Evolutionary conservation across 1,140 invertebrate genomes (phyloP).

Genomic region (Bombus breviceps): DNA sequence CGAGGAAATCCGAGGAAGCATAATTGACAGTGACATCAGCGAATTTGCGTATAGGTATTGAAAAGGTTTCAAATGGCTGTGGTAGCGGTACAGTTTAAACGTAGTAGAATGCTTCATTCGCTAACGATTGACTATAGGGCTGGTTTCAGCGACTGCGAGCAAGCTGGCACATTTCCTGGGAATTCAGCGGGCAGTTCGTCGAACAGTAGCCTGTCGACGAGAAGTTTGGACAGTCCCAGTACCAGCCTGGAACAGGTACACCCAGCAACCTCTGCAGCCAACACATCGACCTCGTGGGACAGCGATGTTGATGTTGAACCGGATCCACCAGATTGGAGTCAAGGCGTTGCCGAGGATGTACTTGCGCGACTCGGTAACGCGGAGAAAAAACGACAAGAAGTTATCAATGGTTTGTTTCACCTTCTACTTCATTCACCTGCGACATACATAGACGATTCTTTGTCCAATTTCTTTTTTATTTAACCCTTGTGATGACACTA

Average conservation of each 20-base stretch:
- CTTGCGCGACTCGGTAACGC: slow-evolving; percentile 88
- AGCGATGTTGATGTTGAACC: slow-evolving; percentile 92
- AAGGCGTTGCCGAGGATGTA: slow-evolving; percentile 91
- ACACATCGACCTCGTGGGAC: slow-evolving; percentile 84
- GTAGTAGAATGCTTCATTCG: slow-evolving; percentile 46
- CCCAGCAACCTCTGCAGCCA: slow-evolving; percentile 70
- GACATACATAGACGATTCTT: not conserved
- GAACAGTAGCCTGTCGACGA: slow-evolving; percentile 83
- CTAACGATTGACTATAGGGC: slow-evolving; percentile 76
- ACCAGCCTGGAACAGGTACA: slow-evolving; percentile 84
- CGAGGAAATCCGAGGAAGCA: not conserved
- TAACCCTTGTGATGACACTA: not conserved
- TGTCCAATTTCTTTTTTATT: not conserved
- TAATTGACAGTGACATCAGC: not conserved
- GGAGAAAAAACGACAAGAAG: slow-evolving; percentile 97
- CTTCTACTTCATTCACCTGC: not conserved
- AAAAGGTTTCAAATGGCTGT: slow-evolving; percentile 28
- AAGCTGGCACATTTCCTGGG: slow-evolving; percentile 76
- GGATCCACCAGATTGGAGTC: slow-evolving; percentile 91
- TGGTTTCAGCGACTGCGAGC: slow-evolving; percentile 80
- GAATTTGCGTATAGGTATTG: slow-evolving; percentile 6
- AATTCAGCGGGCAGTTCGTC: slow-evolving; percentile 82
- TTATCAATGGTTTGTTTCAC: slow-evolving; percentile 92
- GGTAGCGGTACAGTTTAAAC: slow-evolving; percentile 26
- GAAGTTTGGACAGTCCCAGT: slow-evolving; percentile 83